Conservation (phyloP, 2,888 invertebrate species). For the Eudemis profundana region DNA sequence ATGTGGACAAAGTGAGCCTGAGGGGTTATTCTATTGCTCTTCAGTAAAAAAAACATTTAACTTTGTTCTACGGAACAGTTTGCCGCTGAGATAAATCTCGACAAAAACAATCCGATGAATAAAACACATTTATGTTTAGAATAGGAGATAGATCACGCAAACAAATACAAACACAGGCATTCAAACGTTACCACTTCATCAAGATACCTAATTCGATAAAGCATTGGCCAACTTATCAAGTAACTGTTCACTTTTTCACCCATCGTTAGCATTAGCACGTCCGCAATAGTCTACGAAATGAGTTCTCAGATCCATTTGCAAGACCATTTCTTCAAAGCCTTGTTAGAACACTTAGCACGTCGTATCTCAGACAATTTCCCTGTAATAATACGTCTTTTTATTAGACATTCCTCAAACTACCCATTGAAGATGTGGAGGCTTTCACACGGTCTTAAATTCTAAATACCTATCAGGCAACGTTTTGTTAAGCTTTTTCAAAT, state of each 20-base stretch:
- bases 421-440: constrained; percentile 30
- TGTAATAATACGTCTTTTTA: constrained; percentile 5
- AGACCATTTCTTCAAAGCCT: background rate
- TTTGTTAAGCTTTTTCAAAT: constrained; percentile 30
- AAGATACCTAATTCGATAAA: constrained; percentile 19
- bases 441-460: constrained; percentile 42
- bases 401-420: constrained; percentile 1
- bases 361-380: background rate
- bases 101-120: no score
- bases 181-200: background rate
- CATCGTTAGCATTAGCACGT: constrained; percentile 30
- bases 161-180: background rate
- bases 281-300: constrained; percentile 21
- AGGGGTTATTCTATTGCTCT: no score
- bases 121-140: no score
- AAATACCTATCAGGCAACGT: constrained; percentile 33
- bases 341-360: constrained; percentile 16
- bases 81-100: no score
- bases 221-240: constrained; percentile 20
- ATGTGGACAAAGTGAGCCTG: no score
- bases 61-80: no score
- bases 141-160: no score
- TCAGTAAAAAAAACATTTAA: no score
- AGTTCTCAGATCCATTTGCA: constrained; percentile 27
- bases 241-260: constrained; percentile 34